Conservation (phyloP, 2,113 vertebrate genomes). For the Syrmaticus mikado region DNA sequence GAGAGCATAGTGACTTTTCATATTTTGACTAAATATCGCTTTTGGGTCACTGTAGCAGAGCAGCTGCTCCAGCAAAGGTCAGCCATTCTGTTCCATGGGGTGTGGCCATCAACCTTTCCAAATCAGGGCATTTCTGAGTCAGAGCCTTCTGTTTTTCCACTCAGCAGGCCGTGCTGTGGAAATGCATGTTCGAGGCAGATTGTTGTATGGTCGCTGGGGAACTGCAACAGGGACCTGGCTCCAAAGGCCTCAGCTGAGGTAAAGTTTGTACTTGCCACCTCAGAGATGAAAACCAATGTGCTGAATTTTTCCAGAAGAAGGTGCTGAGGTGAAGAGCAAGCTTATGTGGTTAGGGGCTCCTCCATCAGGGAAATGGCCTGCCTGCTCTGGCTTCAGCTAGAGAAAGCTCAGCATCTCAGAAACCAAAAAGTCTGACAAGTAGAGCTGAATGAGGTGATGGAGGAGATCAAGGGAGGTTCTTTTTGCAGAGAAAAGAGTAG, state of each 20-base stretch:
- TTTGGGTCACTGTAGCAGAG: neutral
- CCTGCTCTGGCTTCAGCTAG: neutral
- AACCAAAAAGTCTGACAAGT: neutral
- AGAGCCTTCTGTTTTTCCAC: neutral
- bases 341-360: neutral
- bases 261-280: neutral
- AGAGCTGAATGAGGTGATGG: neutral
- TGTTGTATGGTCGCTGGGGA: neutral
- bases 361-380: rapidly evolving
- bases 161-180: rapidly evolving
- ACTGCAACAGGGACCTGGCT: neutral
- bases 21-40: neutral
- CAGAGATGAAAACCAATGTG: neutral
- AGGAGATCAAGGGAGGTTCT: neutral
- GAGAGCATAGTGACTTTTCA: neutral
- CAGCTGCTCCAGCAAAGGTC: neutral
- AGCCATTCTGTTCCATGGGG: neutral
- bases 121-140: neutral
- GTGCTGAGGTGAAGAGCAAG: neutral
- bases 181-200: neutral
- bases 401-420: neutral
- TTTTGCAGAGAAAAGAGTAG: neutral
- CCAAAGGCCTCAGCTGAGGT: neutral
- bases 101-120: neutral
- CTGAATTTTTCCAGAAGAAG: neutral